Base-by-base conservation (phyloP, 2,113 vertebrate genomes). In the Petaurus breviceps region DNA sequence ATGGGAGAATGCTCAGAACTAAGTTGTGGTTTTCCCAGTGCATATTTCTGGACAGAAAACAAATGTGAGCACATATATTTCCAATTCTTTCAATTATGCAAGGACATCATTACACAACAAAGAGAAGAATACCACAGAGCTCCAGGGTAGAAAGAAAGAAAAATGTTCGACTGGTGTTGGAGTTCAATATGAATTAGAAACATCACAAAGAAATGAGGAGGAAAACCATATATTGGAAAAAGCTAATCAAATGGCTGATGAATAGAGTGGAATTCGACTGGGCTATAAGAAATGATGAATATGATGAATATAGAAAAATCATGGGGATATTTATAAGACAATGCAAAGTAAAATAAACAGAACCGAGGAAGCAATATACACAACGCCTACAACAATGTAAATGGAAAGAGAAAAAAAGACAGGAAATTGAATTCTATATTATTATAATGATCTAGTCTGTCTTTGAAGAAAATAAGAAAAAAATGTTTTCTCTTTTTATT, bases 121-220 rank as follows among this genome's bases (percentile, higher is more conserved):
- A 90, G 47, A 92, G 5, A 93, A 25, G 94, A 93, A 90, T 91
- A 53, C 16, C 5, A 95, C 24, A 95, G 90, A 3, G 8, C 77
- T 94, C 94, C 90, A 94, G 93, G 91, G 90, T 1, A 94, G 68
- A 90, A 22, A 90, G 23, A 96, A 94, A 52, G 43, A 90, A 24
- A 53, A 3, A 93, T 94, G 92, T 8, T 37, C 22, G 26, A 91
- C 8, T 90, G 22, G 47, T 57, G 61, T 12, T 84, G 25, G 4
- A 95, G 61, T 93, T 84, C n/a, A 84, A 57, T 68, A n/a, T n/a
- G 61, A 14, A 51, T 93, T 96, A 92, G 53, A 93, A 91, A 95
- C 91, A 25, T 84, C 10, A 92, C 96, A 93, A 84, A 0, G n/a
- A 68, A 92, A 91, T 92, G 8, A 94, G 28, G 22, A 93, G 5